Evolutionary conservation across 2,113 vertebrate species (phyloP).

Genomic region (Psophia crepitans): DNA sequence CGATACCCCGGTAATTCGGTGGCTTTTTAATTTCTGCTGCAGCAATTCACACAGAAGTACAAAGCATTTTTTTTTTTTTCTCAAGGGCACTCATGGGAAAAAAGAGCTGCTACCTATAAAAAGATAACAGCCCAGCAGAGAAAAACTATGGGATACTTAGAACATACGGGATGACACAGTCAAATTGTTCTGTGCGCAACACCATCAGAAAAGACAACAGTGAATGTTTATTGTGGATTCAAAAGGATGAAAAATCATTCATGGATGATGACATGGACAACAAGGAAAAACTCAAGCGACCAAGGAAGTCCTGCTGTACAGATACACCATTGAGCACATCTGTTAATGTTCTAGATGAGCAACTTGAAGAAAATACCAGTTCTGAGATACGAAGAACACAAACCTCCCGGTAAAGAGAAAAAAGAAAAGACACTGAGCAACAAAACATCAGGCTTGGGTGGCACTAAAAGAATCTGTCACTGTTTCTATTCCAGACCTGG

Average conservation of each 20-base stretch:
- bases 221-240: accelerated
- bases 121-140: neutral
- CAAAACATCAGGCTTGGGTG: neutral
- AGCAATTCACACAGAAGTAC: neutral
- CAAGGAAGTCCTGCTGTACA: neutral
- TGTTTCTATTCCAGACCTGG: neutral
- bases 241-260: neutral
- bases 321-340: accelerated
- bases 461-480: neutral
- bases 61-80: neutral
- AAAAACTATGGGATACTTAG: neutral
- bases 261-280: accelerated
- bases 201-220: neutral
- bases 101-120: neutral
- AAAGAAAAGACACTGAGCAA: neutral
- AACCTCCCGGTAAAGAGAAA: accelerated
- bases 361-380: accelerated
- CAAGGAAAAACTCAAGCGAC: accelerated
- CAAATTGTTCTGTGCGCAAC: accelerated
- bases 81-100: neutral
- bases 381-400: neutral
- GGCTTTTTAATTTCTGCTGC: neutral
- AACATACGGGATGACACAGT: neutral
- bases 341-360: neutral
- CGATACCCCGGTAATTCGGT: neutral